Conservation (phyloP, 1,140 invertebrate genomes). For the Thalassaphorura encarpata region DNA sequence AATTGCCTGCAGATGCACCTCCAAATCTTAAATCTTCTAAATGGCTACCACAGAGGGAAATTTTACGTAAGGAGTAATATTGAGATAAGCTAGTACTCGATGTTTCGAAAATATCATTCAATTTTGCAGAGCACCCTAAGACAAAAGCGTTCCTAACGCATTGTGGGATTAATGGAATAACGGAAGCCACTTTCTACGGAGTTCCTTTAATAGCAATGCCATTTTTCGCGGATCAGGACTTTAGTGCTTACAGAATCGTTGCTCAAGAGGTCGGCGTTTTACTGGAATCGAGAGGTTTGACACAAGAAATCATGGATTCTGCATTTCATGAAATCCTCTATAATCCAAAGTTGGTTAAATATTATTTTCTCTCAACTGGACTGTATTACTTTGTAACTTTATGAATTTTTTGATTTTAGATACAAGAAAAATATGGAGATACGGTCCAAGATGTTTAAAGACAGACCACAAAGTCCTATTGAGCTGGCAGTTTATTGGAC, state of each 20-base stretch:
- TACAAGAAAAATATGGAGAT: slow-evolving; percentile 9
- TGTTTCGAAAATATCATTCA: not conserved
- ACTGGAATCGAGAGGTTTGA: slow-evolving; percentile 16
- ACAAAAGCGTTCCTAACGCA: slow-evolving; percentile 38
- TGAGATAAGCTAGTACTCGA: not conserved
- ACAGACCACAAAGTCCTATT: slow-evolving; percentile 33
- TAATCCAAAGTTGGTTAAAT: not conserved
- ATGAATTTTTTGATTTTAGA: not conserved
- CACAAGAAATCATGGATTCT: slow-evolving; percentile 7
- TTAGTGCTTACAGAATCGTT: slow-evolving; percentile 30
- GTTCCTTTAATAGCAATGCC: slow-evolving; percentile 36
- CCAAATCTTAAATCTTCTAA: slow-evolving; percentile 16
- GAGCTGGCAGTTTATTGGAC: slow-evolving; percentile 35
- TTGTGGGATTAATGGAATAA: slow-evolving; percentile 38
- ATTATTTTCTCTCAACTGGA: not conserved
- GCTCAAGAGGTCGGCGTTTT: slow-evolving; percentile 21
- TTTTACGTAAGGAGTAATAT: slow-evolving; percentile 12
- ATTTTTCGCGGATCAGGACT: slow-evolving; percentile 28
- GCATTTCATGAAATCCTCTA: slow-evolving; percentile 19
- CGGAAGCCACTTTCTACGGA: slow-evolving; percentile 37
- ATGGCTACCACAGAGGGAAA: slow-evolving; percentile 25
- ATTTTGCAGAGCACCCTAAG: slow-evolving; percentile 32
- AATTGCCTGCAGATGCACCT: not conserved
- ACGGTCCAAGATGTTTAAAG: not conserved
- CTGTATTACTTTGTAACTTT: not conserved